Evolutionary conservation across 2,797 vertebrate genomes (phyloP), one percentile per base, ranked within the genome.

Genomic region (Mus spretus): DNA sequence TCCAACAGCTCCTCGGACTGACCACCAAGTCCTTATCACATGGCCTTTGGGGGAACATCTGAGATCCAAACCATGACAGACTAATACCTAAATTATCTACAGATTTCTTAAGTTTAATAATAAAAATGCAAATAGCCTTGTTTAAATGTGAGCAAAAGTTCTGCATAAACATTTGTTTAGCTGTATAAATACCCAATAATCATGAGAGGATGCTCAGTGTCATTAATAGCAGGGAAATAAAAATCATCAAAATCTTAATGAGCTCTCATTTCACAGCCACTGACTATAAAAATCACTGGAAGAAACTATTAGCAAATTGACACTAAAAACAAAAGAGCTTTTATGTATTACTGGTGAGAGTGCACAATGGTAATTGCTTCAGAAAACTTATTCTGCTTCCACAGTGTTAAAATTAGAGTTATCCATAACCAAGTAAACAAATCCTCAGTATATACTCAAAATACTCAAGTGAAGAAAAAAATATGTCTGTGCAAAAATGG

Each of bases 221-320:
- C 53, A 31, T 57, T 40, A 74, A 17, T 72, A 31, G 67, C 50
- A 55, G 40, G 57, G 74, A 78, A 89, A 77, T 61, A 74, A 34
- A 78, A 47, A 61, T 88, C n/a, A 37, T 88, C n/a, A 55, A 88
- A 74, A 20, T 74, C 85, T 88, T 88, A 88, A 88, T 11, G 67
- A 88, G 67, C 53, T 87, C 55, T 57, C 85, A 74, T 12, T 57
- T 88, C 85, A 12, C 34, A 74, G 40, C 10, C 85, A 88, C 65
- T 40, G 67, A 55, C 15, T 40, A 74, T 74, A 57, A 88, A 88
- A 88, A 88, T 13, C 85, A 47, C n/a, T 44, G 40, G 67, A 74
- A 57, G 26, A 53, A 88, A 40, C 50, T 40, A 72, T 77, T 77
- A 77, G 55, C 72, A 61, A 44, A 44, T 61, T 14, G n/a, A 72